Evolutionary conservation across 1,140 invertebrate species (phyloP), one percentile per base, ranked within the genome.

Genomic region (Drosophila neocordata): DNA sequence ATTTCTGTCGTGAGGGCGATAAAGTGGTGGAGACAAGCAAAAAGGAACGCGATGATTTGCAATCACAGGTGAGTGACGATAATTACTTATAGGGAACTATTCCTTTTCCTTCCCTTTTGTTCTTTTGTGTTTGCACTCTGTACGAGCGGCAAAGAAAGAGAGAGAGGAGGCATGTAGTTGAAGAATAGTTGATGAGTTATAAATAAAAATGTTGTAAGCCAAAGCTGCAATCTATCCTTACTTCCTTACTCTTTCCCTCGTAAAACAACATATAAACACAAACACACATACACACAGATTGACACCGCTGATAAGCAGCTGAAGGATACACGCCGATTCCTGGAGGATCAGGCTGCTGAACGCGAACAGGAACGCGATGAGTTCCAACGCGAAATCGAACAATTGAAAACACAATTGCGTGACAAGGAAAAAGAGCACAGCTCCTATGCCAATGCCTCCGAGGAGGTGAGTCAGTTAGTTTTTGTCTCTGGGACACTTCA

Each of bases 291-390:
- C 55, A 72, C 70, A 66, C 66, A 97, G 96, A 94, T 96, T 79
- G 95, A 95, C 70, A 95, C 95, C 41, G 95, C 96, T 24, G 96
- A 96, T 92, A 96, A 96, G 66, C 95, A 96, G 92, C 92, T 96
- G 41, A 93, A 94, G 76, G 93, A 94, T 12, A 96, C 95, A 1
- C 92, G 95, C 1, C 93, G 94, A 87, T 97, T 97, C 92, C 92
- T 96, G 65, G 96, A 97, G 79, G 96, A 96, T 83, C 96, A 96
- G 91, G 95, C 96, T 20, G 92, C 91, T 35, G 96, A 97, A 89
- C 93, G 96, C 31, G 96, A 97, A 92, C 92, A 92, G 59, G 96
- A 97, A 92, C 93, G 96, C 20, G 96, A 97, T 90, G 96, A 97
- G 75, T 95, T 94, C 68, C 93, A 94, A 55, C 93, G 92, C 70